These are phyloP conservation scores for Calliphora vomitoria DNA, from an alignment of 2,888 invertebrate species.

Conservation along the genomic window DNA sequence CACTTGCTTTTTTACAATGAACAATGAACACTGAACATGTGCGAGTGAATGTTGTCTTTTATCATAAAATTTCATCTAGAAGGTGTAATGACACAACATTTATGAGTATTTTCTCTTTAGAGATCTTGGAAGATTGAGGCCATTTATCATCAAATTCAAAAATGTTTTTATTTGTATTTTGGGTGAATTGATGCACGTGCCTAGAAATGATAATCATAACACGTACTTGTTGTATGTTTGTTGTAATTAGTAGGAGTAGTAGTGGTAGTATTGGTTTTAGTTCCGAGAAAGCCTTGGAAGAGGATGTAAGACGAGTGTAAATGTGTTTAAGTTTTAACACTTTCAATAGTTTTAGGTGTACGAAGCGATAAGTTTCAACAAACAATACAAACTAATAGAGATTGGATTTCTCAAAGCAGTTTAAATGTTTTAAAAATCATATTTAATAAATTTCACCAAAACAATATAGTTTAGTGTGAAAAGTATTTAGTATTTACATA, in stretches of 20 bases:
- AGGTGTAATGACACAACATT: conserved; percentile 42
- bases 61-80: conserved; percentile 40
- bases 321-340: conserved; percentile 35
- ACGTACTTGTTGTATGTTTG: conserved; percentile 28
- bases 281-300: conserved; percentile 16
- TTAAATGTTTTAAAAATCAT: too few relatives aligned
- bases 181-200: conserved; percentile 42
- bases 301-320: not conserved
- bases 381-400: too few relatives aligned
- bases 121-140: conserved; percentile 40
- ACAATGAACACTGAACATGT: not conserved
- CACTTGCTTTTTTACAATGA: not conserved
- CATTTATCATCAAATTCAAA: conserved; percentile 42
- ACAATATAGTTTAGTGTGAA: too few relatives aligned
- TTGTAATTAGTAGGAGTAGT: not conserved
- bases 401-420: too few relatives aligned
- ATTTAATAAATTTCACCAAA: too few relatives aligned
- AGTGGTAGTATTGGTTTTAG: not conserved
- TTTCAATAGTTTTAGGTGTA: not conserved
- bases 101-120: conserved; percentile 30
- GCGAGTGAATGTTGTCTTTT: not conserved
- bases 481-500: too few relatives aligned
- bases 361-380: too few relatives aligned
- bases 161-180: not conserved
- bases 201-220: conserved; percentile 51